Conservation (phyloP, 2,797 vertebrate species). For the Nannoperca obscura region DNA sequence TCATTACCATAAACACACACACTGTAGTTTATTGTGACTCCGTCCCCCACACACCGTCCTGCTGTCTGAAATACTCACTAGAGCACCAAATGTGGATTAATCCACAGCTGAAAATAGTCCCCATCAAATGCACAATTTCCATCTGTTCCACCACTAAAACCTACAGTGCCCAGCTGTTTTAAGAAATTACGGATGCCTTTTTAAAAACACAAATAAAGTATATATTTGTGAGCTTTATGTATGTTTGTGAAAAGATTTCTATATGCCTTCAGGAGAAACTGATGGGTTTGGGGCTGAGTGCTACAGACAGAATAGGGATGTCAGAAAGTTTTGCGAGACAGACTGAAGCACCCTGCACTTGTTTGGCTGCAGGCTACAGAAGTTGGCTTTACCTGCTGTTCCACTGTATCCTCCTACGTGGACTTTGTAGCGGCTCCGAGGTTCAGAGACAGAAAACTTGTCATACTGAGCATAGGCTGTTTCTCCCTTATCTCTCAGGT, state of each 20-base stretch:
- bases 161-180: background rate
- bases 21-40: background rate
- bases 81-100: background rate
- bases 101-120: background rate
- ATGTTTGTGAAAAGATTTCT: background rate
- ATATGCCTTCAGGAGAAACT: background rate
- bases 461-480: conserved; percentile 92
- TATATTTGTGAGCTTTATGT: background rate
- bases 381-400: conserved; percentile 88
- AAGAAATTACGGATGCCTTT: background rate
- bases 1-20: no score
- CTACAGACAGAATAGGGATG: background rate
- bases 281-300: background rate
- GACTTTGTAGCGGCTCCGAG: conserved; percentile 91
- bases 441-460: conserved; percentile 91
- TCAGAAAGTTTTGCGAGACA: background rate
- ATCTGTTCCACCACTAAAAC: background rate
- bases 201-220: background rate
- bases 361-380: conserved; percentile 2
- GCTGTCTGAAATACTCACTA: background rate
- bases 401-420: conserved; percentile 95
- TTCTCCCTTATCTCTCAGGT: conserved; percentile 91
- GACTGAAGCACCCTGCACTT: background rate
- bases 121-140: background rate
- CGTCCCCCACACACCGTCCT: background rate